Percentiles rank a stretch among this genome's conserved stretches.
Evolutionary conservation across 92 coral and sea anemone genomes (phyloP).

Genomic region (Parazoanthus swiftii): DNA sequence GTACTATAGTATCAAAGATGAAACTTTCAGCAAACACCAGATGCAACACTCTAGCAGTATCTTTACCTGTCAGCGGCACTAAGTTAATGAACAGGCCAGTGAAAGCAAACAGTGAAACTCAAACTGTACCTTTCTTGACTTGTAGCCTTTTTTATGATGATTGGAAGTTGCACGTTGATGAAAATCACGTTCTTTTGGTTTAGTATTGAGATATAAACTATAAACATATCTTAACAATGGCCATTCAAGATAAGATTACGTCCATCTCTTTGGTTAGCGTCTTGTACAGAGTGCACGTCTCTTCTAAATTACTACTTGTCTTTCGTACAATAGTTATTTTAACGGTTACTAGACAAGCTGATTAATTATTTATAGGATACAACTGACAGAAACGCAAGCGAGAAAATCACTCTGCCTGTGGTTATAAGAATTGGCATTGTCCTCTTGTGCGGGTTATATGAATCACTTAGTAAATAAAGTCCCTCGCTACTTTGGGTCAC

Average conservation of each 20-base stretch:
- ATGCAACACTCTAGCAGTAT: background rate
- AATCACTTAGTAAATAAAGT: background rate
- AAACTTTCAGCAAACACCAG: background rate
- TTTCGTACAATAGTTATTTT: background rate
- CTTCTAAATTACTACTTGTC: background rate
- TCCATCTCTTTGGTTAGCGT: background rate
- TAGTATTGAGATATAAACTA: background rate
- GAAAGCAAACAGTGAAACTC: background rate
- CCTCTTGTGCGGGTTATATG: background rate
- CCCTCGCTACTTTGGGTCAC: background rate
- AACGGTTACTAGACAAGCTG: background rate
- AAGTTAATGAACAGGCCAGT: background rate
- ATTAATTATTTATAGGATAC: too few species aligned
- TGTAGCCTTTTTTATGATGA: background rate
- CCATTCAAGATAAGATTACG: background rate
- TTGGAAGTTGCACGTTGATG: background rate
- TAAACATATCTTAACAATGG: background rate
- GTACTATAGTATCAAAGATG: background rate
- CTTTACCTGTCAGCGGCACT: background rate
- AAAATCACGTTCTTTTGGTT: background rate
- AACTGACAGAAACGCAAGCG: background rate
- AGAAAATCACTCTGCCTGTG: background rate
- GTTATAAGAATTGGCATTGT: background rate
- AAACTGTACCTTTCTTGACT: slow-evolving; percentile 3
- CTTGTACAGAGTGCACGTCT: background rate